These are phyloP conservation scores for Bolinopsis microptera DNA, from an alignment of 37 sponge, comb jelly and placozoan genomes.

Conservation along the genomic window DNA sequence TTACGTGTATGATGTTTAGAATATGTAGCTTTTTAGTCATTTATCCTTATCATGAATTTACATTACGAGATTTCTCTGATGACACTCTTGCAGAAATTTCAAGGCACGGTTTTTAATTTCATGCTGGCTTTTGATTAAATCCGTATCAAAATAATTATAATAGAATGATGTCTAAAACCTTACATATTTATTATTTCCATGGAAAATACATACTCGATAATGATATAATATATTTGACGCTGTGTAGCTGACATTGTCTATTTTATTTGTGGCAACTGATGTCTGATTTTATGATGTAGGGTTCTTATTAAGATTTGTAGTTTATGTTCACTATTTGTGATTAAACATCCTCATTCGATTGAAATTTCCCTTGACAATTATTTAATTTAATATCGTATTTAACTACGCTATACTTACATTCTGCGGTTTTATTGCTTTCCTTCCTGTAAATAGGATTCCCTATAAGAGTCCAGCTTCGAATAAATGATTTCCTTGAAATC, in stretches of 20 bases:
- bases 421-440: background rate
- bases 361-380: background rate
- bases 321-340: background rate
- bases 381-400: background rate
- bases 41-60: no score
- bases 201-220: no score
- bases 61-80: no score
- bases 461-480: background rate
- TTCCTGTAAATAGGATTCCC: background rate
- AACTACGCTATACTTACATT: slow-evolving; percentile 17
- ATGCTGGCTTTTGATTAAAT: no score
- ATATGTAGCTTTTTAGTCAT: no score
- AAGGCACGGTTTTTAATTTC: no score
- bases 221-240: background rate
- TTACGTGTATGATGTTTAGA: background rate
- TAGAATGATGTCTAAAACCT: no score
- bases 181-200: no score
- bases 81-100: no score
- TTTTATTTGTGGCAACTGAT: background rate
- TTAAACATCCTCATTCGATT: background rate
- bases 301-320: background rate
- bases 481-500: background rate
- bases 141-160: no score
- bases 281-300: background rate
- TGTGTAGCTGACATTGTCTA: background rate